Evolutionary conservation across 2,797 vertebrate species (phyloP), one percentile per base, ranked within the genome.

Genomic region (Varecia variegata): DNA sequence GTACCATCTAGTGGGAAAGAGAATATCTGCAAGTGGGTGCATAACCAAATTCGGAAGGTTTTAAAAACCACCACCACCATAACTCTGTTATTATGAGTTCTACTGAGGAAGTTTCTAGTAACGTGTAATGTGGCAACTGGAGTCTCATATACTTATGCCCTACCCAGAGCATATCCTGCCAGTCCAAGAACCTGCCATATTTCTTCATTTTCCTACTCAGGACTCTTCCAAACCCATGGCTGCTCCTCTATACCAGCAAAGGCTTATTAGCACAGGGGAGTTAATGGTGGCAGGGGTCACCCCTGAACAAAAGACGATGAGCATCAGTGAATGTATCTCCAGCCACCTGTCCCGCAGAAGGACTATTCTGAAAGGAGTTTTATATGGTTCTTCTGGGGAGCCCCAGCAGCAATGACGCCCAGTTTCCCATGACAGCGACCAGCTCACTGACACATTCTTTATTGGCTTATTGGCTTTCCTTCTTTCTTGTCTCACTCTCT

Each of bases 1-100:
- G 23, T 95, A 89, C 95, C 79, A 95, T 81, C 94, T 94, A 92
- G 88, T 94, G 68, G 94, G 88, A 95, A 93, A 90, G 76, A 82
- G 25, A 17, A 1, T 86, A 91, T 52, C 47, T 91, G 86, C 91
- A 97, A 40, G 40, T 87, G 11, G 84, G 83, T 58, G 35, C n/a
- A 43, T 11, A 67, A n/a, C 25, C 74, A n/a, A 83, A 79, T 18
- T 62, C 5, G 9, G 65, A 77, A 52, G 45, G 27, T 65, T 65
- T 54, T 38, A 68, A 58, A 74, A 60, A 71, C n/a, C 9, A 35
- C 20, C 3, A 47, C 18, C 43, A 32, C 50, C 7, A 17, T 7
- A 13, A 65, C 43, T 27, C 60, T 79, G 47, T 21, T 35, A 10
- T 13, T 62, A 40, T 40, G 30, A 56, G 15, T n/a, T 83, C 32